Base-by-base conservation (phyloP, 2,888 invertebrate species). In the Mimas tiliae region DNA sequence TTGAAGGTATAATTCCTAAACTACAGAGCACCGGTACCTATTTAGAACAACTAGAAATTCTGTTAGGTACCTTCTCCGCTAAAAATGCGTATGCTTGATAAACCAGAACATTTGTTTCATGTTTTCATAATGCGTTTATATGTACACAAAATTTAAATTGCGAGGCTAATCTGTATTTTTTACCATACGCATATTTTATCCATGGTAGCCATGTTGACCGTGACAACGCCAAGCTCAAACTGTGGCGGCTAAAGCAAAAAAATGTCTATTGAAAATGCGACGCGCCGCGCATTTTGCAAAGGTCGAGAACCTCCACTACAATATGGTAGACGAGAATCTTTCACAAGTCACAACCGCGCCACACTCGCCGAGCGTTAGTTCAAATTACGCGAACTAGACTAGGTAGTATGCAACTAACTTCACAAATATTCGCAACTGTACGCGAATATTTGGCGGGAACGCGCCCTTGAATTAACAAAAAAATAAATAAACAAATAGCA, bases 401-500 rank as follows among this genome's bases (percentile, higher is more conserved):
- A n/a, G n/a, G n/a, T n/a, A n/a, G 65, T 55, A 65, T 67, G 65
- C 65, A 67, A 50, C 50, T 51, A 69, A 66, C 55, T 67, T 48
- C 64, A 70, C 70, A 74, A 45, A 71, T 70, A 73, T 69, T 73
- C 68, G 73, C 70, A 71, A 66, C 72, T 69, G 72, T 69, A 71
- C 70, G 73, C 67, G 65, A 70, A 58, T 58, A 58, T 58, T 42
- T 58, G 72, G 66, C 70, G 34, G 69, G 68, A 71, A 55, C 51
- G 75, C 79, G 90, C 89, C 93, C 92, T 92, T 93, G 93, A 90
- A 90, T 83, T 86, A 79, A 81, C 82, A 85, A 88, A 90, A 27
- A 74, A 90, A 58, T 53, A 53, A 83, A 86, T 87, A 89, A 90
- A 88, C 87, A 91, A 91, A 90, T 89, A 90, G 82, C 84, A 89